Conservation (phyloP, 2,113 vertebrate genomes). For the Cathartes aura region DNA sequence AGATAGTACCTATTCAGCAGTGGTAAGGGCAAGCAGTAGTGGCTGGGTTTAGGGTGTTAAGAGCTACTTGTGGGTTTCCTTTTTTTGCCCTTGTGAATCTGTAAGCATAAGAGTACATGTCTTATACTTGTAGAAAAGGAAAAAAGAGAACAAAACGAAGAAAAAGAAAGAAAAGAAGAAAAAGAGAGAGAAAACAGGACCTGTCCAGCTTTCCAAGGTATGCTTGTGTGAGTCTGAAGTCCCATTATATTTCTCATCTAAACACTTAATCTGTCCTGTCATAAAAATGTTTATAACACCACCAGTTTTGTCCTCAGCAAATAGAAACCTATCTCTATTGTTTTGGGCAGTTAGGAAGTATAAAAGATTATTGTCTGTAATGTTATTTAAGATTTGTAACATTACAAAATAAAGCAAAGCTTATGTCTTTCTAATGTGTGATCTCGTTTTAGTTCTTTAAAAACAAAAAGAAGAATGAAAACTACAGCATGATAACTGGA, state of each 20-base stretch:
- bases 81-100: not conserved
- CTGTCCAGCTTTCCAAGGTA: conserved; percentile 92
- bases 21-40: not conserved
- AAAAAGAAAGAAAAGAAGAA: conserved; percentile 88
- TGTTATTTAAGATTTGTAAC: not conserved
- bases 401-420: not conserved
- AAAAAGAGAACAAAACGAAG: conserved; percentile 86
- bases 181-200: conserved; percentile 81
- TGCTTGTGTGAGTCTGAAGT: not conserved
- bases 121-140: conserved; percentile 78
- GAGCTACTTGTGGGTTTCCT: not conserved
- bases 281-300: not conserved
- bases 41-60: not conserved
- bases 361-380: not conserved
- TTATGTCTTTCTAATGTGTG: not conserved
- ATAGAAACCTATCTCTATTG: not conserved
- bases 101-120: not conserved
- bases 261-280: not conserved
- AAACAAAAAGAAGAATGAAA: conserved; percentile 86
- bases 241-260: not conserved
- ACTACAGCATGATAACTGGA: conserved; percentile 93
- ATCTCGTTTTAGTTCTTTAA: conserved; percentile 84
- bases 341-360: not conserved
- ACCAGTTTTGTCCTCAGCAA: not conserved
- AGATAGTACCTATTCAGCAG: not conserved